Evolutionary conservation across 2,113 vertebrate genomes (phyloP).

Genomic region (Eulacestoma nigropectus): DNA sequence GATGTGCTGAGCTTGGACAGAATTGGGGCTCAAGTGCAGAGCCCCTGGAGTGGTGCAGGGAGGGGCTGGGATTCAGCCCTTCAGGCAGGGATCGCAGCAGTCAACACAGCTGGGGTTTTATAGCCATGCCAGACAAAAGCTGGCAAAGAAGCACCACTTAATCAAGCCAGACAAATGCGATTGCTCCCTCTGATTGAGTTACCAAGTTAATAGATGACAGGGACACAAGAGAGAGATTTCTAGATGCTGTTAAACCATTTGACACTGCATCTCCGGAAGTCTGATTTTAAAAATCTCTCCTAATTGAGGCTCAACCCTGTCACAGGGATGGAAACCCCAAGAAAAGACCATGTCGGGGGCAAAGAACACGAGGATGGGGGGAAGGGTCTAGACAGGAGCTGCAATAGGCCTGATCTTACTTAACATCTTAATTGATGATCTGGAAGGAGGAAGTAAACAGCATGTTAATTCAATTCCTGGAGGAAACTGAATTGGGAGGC

Average conservation of each 20-base stretch:
- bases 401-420: not conserved
- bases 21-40: not conserved
- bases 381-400: not conserved
- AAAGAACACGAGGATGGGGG: not conserved
- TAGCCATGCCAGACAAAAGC: not conserved
- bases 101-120: slow-evolving; percentile 4
- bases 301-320: not conserved
- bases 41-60: not conserved
- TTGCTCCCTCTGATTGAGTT: slow-evolving; percentile 53
- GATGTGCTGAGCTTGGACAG: not conserved
- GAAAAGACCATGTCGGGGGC: not conserved
- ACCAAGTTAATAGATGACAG: slow-evolving; percentile 52
- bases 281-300: not conserved
- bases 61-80: not conserved
- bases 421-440: slow-evolving; percentile 15
- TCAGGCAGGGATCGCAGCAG: not conserved
- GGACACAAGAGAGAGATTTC: slow-evolving; percentile 23
- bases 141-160: slow-evolving; percentile 39
- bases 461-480: not conserved
- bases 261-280: slow-evolving; percentile 5
- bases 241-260: slow-evolving; percentile 20
- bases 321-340: not conserved
- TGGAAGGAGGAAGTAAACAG: slow-evolving; percentile 26
- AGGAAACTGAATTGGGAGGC: not conserved
- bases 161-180: slow-evolving; percentile 43